Evolutionary conservation across 2,888 invertebrate species (phyloP), one percentile per base, ranked within the genome.

Genomic region (Pyrochroa serraticornis): DNA sequence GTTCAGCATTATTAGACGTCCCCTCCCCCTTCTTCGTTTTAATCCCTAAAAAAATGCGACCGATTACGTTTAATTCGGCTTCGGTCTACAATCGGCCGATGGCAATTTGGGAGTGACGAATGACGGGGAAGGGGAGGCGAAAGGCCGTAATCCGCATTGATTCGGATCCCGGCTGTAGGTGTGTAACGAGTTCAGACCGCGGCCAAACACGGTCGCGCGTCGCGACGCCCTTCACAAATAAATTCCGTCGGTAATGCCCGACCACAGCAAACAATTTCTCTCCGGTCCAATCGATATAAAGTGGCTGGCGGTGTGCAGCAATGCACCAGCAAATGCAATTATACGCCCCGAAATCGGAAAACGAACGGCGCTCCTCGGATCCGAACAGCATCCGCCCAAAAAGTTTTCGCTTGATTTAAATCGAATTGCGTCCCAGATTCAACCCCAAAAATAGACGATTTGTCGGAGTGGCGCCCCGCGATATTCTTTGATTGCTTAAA

Each of bases 191-290:
- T 14, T 32, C 44, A 13, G 13, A 33, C 45, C 22, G 22, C 22
- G 22, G 14, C 41, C 41, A 36, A 58, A 54, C 38, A 44, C 37
- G 33, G 22, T 22, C 22, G 22, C 22, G 22, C 22, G 22, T 22
- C 22, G 22, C 22, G 22, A 22, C 36, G 22, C 43, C 46, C 46
- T 35, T 13, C 42, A 54, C 50, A 43, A 47, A 47, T 55, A 43
- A 38, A 50, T 55, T 33, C 38, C 9, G 38, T 50, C 37, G 12
- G 33, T 44, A 46, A 54, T 38, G 41, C 22, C 34, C 56, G 38
- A 39, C 49, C 31, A 56, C 42, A 33, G 36, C 50, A 56, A 56
- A 56, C 49, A 49, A 56, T 56, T 33, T 30, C 38, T 46, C 22
- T 31, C 22, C 13, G 39, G 31, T 22, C 30, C 14, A 49, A 55